phyloP scores from a whole-genome alignment of 2,797 vertebrate genomes.

The Lycodopsis pacificus region DNA sequence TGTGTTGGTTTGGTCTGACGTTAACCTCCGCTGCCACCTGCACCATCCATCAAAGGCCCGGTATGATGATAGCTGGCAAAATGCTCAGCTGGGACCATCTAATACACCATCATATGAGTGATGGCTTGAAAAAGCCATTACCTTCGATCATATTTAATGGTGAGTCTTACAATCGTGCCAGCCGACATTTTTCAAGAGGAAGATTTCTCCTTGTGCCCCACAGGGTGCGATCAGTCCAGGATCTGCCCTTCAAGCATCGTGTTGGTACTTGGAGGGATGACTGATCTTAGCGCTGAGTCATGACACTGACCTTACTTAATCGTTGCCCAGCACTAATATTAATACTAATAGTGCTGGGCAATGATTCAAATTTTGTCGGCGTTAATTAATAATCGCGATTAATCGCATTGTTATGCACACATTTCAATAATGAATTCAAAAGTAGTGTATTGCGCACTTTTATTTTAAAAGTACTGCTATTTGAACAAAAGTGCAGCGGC shows the following conservation, averaged over 20 bases:
- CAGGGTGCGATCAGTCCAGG: not conserved
- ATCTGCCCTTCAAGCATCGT: slow-evolving; percentile 14
- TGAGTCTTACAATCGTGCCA: not conserved
- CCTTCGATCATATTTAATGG: slow-evolving; percentile 19
- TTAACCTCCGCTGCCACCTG: slow-evolving; percentile 6
- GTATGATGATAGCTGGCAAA: slow-evolving; percentile 16
- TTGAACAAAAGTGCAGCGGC: too few species aligned
- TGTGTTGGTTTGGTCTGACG: slow-evolving; percentile 3
- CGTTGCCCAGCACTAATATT: too few species aligned
- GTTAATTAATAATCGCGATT: too few species aligned
- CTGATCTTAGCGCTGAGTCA: not conserved
- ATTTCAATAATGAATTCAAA: too few species aligned
- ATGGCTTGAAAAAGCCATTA: slow-evolving; percentile 27
- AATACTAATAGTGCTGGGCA: too few species aligned
- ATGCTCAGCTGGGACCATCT: slow-evolving; percentile 2
- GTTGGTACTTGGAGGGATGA: not conserved
- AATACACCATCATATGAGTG: slow-evolving; percentile 18
- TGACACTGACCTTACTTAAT: not conserved
- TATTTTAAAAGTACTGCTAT: too few species aligned
- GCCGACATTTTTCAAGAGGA: slow-evolving; percentile 5
- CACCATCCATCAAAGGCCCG: slow-evolving; percentile 20
- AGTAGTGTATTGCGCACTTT: too few species aligned
- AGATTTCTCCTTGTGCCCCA: slow-evolving; percentile 11
- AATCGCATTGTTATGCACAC: too few species aligned
- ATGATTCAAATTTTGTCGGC: too few species aligned